phyloP scores from a whole-genome alignment of 2,888 invertebrate species.

The Stegophylla sp. region DNA sequence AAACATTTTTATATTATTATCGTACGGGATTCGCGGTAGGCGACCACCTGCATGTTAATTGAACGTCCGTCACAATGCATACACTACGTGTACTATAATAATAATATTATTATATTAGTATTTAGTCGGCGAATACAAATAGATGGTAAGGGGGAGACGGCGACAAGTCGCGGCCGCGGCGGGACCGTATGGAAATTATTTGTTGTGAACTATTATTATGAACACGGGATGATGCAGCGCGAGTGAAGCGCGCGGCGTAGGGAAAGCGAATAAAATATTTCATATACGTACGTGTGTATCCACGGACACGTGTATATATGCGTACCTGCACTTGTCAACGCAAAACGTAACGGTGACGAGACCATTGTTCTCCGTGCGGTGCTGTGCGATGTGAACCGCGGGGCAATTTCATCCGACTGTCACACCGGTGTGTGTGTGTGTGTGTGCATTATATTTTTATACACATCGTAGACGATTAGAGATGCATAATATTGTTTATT shows the following conservation, averaged over 20 bases:
- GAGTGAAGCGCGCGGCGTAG: conserved; percentile 1
- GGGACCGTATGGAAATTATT: conserved; percentile 16
- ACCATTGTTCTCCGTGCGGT: conserved; percentile 28
- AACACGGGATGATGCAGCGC: conserved; percentile 10
- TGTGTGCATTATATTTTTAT: neutral
- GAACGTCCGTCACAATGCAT: too few relatives aligned
- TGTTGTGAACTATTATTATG: conserved; percentile 20
- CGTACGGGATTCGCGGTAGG: too few relatives aligned
- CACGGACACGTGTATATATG: neutral
- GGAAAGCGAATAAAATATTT: conserved; percentile 15
- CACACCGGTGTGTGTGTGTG: neutral
- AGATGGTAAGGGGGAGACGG: too few relatives aligned
- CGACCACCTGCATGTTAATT: too few relatives aligned
- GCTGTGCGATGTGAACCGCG: conserved; percentile 20
- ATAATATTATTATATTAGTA: too few relatives aligned
- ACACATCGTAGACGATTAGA: too few relatives aligned
- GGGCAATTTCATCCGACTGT: conserved; percentile 14
- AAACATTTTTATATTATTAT: too few relatives aligned
- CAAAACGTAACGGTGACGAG: conserved; percentile 6
- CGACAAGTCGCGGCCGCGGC: too few relatives aligned
- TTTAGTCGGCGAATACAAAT: too few relatives aligned
- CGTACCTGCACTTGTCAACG: conserved; percentile 4
- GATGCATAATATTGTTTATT: neutral
- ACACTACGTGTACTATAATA: too few relatives aligned
- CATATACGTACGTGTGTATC: neutral